phyloP scores from a whole-genome alignment of 2,113 vertebrate species.

The Misgurnus mizolepis region DNA sequence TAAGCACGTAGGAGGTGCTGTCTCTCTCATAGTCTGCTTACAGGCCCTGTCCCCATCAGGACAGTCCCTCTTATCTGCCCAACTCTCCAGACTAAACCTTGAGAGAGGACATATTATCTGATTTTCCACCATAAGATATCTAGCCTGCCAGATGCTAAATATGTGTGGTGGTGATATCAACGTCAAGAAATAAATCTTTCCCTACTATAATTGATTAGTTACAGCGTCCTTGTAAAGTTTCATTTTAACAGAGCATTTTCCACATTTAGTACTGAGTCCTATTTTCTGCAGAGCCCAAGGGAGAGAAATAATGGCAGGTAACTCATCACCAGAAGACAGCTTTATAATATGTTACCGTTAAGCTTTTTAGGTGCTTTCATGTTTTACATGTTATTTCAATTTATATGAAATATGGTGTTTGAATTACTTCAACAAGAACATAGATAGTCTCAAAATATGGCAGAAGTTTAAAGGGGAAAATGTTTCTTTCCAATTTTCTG shows the following conservation, averaged over 20 bases:
- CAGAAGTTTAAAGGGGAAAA: no score
- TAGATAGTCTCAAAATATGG: neutral
- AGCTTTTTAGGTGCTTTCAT: neutral
- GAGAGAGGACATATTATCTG: neutral
- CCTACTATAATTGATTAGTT: slow-evolving; percentile 12
- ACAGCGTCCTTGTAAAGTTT: slow-evolving; percentile 27
- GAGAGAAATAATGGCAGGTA: slow-evolving; percentile 32
- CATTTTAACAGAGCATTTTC: slow-evolving; percentile 1
- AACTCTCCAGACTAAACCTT: neutral
- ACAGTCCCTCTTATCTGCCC: neutral
- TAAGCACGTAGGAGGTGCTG: slow-evolving; percentile 16
- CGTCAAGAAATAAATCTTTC: neutral
- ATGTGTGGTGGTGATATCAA: slow-evolving; percentile 7
- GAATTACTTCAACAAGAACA: neutral
- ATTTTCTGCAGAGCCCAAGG: slow-evolving; percentile 32
- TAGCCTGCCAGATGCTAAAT: neutral
- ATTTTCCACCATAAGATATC: neutral
- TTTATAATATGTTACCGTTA: slow-evolving; percentile 27
- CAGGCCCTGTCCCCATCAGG: neutral
- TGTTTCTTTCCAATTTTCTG: no score
- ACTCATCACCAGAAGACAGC: slow-evolving; percentile 22
- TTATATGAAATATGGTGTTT: neutral
- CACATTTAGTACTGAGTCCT: slow-evolving; percentile 15
- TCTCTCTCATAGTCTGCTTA: neutral
- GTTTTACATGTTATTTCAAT: neutral